Evolutionary conservation across 2,797 vertebrate genomes (phyloP).

Genomic region (Falco berigora): DNA sequence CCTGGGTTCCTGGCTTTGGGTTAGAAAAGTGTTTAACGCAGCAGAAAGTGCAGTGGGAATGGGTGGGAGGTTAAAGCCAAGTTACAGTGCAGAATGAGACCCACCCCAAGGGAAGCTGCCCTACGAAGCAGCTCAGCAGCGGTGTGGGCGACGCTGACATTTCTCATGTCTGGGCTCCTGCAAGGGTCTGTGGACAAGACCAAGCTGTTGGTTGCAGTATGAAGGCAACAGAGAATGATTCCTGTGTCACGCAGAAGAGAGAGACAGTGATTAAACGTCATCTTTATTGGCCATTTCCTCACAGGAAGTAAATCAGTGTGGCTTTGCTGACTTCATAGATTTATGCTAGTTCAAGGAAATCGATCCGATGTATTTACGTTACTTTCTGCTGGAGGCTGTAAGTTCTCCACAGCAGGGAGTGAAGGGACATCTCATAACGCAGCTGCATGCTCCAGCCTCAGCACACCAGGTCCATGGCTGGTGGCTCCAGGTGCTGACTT

Average conservation of each 20-base stretch:
- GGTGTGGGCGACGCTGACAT: not conserved
- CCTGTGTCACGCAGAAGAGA: not conserved
- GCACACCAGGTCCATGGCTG: fast-evolving
- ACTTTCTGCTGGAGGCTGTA: not conserved
- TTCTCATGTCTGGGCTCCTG: not conserved
- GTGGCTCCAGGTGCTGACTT: not conserved
- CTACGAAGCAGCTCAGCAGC: not conserved
- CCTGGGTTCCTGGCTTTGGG: not conserved
- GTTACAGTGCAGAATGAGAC: not conserved
- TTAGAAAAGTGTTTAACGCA: not conserved
- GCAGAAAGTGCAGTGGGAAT: not conserved
- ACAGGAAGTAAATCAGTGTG: not conserved
- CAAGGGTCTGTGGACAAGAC: not conserved
- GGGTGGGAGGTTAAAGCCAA: not conserved
- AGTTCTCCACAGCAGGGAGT: not conserved
- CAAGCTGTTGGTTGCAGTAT: not conserved
- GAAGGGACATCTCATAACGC: not conserved
- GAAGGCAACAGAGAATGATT: not conserved
- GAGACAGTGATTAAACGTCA: not conserved
- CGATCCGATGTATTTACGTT: not conserved
- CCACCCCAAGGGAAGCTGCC: fast-evolving
- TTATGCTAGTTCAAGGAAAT: not conserved
- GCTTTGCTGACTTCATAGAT: not conserved
- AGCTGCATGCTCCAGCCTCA: not conserved
- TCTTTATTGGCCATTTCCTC: not conserved